Evolutionary conservation across 1,140 invertebrate species (phyloP).

Genomic region (Penaeus japonicus): DNA sequence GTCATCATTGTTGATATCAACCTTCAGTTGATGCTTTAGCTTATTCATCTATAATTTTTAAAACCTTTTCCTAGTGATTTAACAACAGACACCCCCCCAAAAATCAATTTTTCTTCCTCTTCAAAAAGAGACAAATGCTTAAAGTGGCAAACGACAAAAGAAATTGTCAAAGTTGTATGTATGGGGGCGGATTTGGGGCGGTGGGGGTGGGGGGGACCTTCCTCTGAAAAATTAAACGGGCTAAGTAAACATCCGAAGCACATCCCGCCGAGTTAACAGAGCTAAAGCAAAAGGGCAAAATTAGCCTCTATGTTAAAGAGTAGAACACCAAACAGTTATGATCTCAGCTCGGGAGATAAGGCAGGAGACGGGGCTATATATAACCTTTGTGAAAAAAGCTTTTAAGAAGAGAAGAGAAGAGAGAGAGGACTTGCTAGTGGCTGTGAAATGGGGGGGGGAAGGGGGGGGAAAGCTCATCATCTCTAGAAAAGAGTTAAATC

Average conservation of each 20-base stretch:
- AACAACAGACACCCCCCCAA: constrained; percentile 17
- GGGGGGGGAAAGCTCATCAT: no score
- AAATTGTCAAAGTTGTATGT: not conserved
- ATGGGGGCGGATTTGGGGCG: not conserved
- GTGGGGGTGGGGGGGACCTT: constrained; percentile 14
- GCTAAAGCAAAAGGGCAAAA: constrained; percentile 44
- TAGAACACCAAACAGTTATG: constrained; percentile 52
- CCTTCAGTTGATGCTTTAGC: no score
- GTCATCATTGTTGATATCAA: no score
- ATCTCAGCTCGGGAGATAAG: constrained; percentile 48
- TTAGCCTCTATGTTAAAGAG: constrained; percentile 47
- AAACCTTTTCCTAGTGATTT: not conserved
- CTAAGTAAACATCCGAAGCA: constrained; percentile 47
- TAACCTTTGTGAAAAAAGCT: constrained; percentile 43
- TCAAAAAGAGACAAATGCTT: constrained; percentile 34
- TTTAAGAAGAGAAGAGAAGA: not conserved
- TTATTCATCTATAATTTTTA: no score
- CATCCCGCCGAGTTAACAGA: constrained; percentile 42
- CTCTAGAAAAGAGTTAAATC: no score
- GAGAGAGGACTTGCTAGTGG: not conserved
- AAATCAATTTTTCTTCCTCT: constrained; percentile 17
- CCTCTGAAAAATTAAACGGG: constrained; percentile 34
- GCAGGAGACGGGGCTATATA: constrained; percentile 46
- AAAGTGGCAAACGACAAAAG: constrained; percentile 33
- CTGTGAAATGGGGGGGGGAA: not conserved